A percentile compares a stretch with the other conserved stretches of the same genome.
These are phyloP conservation scores for Manacus vitellinus DNA, from an alignment of 2,113 vertebrate genomes.

Conservation along the genomic window DNA sequence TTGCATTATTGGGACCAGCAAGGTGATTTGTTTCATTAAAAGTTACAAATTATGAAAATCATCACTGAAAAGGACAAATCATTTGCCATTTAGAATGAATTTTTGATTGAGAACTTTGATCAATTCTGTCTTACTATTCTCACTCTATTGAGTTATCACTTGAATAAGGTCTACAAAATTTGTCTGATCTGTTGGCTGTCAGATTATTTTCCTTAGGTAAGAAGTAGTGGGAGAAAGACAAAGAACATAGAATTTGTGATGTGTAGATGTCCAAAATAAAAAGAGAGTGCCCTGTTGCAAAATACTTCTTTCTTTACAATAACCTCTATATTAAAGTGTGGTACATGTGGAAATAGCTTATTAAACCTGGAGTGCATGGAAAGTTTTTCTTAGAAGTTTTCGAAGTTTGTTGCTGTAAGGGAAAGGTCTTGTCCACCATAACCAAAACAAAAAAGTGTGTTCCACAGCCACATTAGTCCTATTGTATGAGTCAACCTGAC, in stretches of 20 bases:
- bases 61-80: not conserved
- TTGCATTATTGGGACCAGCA: not conserved
- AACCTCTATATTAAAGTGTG: not conserved
- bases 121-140: not conserved
- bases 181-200: not conserved
- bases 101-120: not conserved
- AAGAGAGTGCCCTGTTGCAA: not conserved
- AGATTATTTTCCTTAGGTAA: not conserved
- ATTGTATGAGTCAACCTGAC: not conserved
- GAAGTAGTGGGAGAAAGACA: not conserved
- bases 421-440: not conserved
- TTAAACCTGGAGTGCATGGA: not conserved
- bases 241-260: not conserved
- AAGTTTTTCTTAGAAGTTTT: not conserved
- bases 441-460: not conserved
- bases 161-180: not conserved
- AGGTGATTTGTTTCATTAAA: not conserved
- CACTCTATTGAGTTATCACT: not conserved
- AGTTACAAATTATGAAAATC: not conserved
- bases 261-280: not conserved
- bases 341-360: not conserved
- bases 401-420: not conserved
- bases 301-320: not conserved
- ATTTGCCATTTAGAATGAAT: not conserved
- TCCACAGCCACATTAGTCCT: not conserved